These are phyloP conservation scores for Ciona savignyi DNA, from an alignment of 23 tunicate genomes.

Conservation along the genomic window DNA sequence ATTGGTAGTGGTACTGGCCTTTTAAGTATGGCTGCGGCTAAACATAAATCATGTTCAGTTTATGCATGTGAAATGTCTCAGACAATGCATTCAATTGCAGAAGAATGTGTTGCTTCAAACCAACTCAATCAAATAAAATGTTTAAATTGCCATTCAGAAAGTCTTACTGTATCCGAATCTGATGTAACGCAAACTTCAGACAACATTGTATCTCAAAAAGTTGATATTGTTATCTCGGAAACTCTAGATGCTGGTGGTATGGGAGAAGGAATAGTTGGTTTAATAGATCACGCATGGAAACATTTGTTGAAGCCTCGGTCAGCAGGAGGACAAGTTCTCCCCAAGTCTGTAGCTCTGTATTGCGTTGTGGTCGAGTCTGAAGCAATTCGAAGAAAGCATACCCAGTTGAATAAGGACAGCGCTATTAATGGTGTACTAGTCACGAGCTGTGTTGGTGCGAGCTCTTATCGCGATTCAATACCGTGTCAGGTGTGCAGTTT, in stretches of 20 bases:
- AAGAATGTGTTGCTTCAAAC: conserved; percentile 50
- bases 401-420: not conserved
- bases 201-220: conserved; percentile 9
- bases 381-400: conserved; percentile 31
- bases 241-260: conserved; percentile 76
- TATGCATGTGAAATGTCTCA: conserved; percentile 74
- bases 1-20: conserved; percentile 88
- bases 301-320: conserved; percentile 30
- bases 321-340: conserved; percentile 67
- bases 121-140: conserved; percentile 21
- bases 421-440: conserved; percentile 10
- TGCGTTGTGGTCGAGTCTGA: conserved; percentile 53
- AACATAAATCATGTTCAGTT: conserved; percentile 32
- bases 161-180: conserved; percentile 10
- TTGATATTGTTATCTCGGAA: conserved; percentile 57
- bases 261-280: conserved; percentile 71
- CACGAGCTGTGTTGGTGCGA: conserved; percentile 37
- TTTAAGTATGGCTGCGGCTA: conserved; percentile 57
- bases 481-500: not conserved
- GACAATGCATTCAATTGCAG: conserved; percentile 41
- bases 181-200: not conserved
- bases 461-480: no score
- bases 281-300: conserved; percentile 72
- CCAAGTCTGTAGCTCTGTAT: conserved; percentile 29
- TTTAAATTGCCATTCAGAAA: conserved; percentile 28